These are phyloP conservation scores for Creontiades dilutus DNA, from an alignment of 2,888 invertebrate species.

Conservation along the genomic window DNA sequence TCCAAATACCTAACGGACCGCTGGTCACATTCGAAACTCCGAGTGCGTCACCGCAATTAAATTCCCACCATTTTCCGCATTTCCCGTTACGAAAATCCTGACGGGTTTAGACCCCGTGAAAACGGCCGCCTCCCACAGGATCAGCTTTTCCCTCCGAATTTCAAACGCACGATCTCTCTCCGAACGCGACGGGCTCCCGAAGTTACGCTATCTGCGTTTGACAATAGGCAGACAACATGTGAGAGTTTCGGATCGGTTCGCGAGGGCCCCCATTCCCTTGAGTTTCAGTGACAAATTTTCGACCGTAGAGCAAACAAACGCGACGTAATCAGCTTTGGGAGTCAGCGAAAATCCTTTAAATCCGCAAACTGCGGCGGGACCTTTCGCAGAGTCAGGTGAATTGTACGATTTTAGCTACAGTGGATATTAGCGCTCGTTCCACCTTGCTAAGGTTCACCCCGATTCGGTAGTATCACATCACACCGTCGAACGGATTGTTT, in stretches of 20 bases:
- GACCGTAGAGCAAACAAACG: not conserved
- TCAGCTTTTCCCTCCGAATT: not conserved
- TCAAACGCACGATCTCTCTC: not conserved
- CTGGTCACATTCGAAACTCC: too few relatives aligned
- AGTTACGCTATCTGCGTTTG: conserved; percentile 28
- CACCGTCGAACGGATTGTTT: too few relatives aligned
- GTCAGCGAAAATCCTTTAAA: not conserved
- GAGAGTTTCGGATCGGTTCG: not conserved
- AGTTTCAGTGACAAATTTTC: not conserved
- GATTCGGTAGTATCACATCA: too few relatives aligned
- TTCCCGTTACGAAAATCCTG: not conserved
- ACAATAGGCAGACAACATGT: not conserved
- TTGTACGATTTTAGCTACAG: too few relatives aligned
- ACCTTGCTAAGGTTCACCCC: too few relatives aligned
- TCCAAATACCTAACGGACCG: too few relatives aligned
- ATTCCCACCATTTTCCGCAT: conserved; percentile 21
- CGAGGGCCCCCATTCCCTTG: not conserved
- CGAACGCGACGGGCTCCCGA: not conserved
- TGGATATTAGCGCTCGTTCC: too few relatives aligned
- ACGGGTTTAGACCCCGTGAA: conserved; percentile 4
- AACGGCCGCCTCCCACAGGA: conserved; percentile 11
- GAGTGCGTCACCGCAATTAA: not conserved
- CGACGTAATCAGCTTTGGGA: not conserved
- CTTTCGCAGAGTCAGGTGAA: not conserved
- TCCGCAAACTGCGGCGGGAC: not conserved